Evolutionary conservation across 2,888 invertebrate genomes (phyloP), one percentile per base, ranked within the genome.

Genomic region (Heliconius erato): DNA sequence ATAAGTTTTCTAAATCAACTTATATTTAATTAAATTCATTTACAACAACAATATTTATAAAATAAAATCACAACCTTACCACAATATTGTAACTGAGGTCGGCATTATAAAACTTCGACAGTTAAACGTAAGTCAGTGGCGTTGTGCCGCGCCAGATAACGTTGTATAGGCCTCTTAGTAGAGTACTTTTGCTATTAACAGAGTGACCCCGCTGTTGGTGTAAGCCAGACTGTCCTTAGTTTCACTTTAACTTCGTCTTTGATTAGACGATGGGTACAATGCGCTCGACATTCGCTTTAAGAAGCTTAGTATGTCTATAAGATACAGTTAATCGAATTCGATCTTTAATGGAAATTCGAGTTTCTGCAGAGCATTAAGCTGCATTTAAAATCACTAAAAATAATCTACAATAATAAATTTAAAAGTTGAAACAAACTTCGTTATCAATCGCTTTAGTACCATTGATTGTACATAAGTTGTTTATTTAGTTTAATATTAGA

Each of bases 41-140:
- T 14, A 67, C 9, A 59, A 77, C 40, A 23, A 67, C 16, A 59
- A 40, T 69, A 65, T 67, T 40, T 67, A 49, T 54, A 77, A 69
- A 71, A 65, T 35, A 69, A 76, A 83, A 83, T 82, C 77, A 23
- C 63, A 78, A 71, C 68, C 32, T 28, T 49, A 76, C 65, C 26
- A 78, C 74, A 83, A 83, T 83, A 79, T 71, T 76, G 82, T 83
- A 79, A 77, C 76, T 78, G 92, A 91, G 92, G 90, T 35, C 35
- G 91, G 91, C 91, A 92, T 91, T 94, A 93, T 95, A 94, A 93
- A 95, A 95, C 94, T 95, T 95, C 91, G 91, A 94, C 95, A 94
- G 93, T 95, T 95, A 94, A 94, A 95, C 92, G 93, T 94, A 92
- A 94, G 92, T 94, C 92, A 91, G 90, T 90, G 92, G 89, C 91